These are phyloP conservation scores for Sebastes dallii DNA, from an alignment of 2,797 vertebrate genomes.

Conservation along the genomic window DNA sequence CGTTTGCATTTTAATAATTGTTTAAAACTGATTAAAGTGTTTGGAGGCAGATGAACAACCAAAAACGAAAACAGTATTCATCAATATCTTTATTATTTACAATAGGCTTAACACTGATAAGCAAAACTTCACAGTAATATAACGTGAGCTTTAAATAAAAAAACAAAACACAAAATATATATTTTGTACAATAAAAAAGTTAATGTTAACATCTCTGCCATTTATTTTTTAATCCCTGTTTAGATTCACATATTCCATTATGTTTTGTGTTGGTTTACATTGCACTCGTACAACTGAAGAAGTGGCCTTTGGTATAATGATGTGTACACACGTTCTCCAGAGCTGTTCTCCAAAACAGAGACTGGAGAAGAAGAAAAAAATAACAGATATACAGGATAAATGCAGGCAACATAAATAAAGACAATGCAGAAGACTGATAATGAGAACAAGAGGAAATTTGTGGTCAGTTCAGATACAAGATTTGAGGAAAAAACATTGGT, in stretches of 20 bases:
- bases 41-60: not conserved
- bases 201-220: conserved; percentile 84
- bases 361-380: conserved; percentile 20
- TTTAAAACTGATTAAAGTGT: not conserved
- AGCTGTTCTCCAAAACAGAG: conserved; percentile 71
- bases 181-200: conserved; percentile 94
- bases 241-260: conserved; percentile 85
- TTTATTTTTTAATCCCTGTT: conserved; percentile 81
- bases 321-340: conserved; percentile 70
- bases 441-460: conserved; percentile 34
- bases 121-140: conserved; percentile 99
- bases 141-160: conserved; percentile 98
- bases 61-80: conserved; percentile 53
- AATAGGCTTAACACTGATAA: conserved; percentile 99
- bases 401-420: conserved; percentile 66
- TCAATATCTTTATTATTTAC: conserved; percentile 93
- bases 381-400: conserved; percentile 65
- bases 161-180: conserved; percentile 91
- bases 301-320: conserved; percentile 87
- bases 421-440: conserved; percentile 39
- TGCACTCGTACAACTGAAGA: conserved; percentile 85
- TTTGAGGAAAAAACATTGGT: not conserved
- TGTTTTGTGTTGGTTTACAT: conserved; percentile 77
- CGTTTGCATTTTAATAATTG: not conserved
- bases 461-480: conserved; percentile 28